A percentile compares a stretch with the other conserved stretches of the same genome.
phyloP scores from a whole-genome alignment of 2,113 vertebrate species.

The Acanthisitta chloris region DNA sequence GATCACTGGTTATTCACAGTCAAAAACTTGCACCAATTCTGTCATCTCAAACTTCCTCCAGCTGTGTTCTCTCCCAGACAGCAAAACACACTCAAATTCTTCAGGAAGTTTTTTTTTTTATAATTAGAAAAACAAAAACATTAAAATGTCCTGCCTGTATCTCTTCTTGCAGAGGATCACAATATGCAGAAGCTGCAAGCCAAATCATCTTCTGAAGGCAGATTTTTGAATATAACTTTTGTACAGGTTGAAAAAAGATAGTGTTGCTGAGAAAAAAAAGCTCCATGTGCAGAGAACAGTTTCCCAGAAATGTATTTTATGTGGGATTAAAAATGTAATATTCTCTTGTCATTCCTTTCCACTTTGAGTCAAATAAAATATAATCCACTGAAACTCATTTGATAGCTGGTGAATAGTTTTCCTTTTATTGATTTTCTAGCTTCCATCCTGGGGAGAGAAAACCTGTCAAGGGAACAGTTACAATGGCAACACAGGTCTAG shows the following conservation, averaged over 20 bases:
- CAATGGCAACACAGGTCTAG: background rate
- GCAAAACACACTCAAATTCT: background rate
- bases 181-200: background rate
- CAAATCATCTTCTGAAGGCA: background rate
- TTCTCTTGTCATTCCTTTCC: conserved; percentile 46
- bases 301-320: conserved; percentile 31
- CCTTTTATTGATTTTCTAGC: conserved; percentile 22
- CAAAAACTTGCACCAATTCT: background rate
- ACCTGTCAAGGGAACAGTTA: background rate
- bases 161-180: background rate
- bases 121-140: background rate
- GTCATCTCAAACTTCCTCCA: background rate
- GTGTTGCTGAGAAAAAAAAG: background rate
- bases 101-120: background rate
- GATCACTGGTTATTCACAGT: background rate
- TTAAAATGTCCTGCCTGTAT: background rate
- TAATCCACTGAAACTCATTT: conserved; percentile 27
- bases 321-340: conserved; percentile 33
- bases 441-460: background rate
- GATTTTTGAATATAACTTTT: background rate
- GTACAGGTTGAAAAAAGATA: background rate
- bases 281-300: background rate
- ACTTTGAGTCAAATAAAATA: conserved; percentile 40
- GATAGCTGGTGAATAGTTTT: conserved; percentile 28
- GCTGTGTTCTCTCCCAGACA: background rate